Evolutionary conservation across 2,797 vertebrate genomes (phyloP).

Genomic region (Micropoecilia bifurca): DNA sequence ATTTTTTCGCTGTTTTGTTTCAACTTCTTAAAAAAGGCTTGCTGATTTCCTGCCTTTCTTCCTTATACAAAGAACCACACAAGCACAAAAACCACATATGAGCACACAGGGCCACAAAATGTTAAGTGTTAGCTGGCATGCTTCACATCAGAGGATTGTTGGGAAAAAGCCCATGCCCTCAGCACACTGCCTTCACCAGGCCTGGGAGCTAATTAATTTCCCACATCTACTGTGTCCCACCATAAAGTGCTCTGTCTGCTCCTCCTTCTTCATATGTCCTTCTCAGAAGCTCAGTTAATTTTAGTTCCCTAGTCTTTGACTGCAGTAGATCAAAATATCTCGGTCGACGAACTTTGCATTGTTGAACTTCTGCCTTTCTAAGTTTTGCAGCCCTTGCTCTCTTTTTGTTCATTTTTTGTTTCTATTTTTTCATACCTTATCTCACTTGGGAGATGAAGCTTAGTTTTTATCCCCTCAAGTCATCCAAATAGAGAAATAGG

Average conservation of each 20-base stretch:
- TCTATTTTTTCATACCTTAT: constrained; percentile 14
- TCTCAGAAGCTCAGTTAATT: constrained; percentile 52
- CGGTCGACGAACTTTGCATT: constrained; percentile 39
- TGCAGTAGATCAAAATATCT: constrained; percentile 64
- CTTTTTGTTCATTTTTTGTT: background rate
- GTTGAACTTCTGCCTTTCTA: constrained; percentile 18
- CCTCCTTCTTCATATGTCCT: constrained; percentile 54
- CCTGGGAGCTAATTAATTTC: constrained; percentile 77
- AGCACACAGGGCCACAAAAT: constrained; percentile 41
- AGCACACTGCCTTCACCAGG: constrained; percentile 52
- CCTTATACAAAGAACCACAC: constrained; percentile 6
- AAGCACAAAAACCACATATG: constrained; percentile 23
- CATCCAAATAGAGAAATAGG: constrained; percentile 14
- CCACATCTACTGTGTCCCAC: constrained; percentile 75
- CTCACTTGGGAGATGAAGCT: constrained; percentile 3
- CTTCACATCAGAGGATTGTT: constrained; percentile 63
- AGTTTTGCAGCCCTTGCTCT: constrained; percentile 17
- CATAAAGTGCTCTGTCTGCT: constrained; percentile 73
- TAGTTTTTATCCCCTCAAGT: constrained; percentile 17
- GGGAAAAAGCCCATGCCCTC: constrained; percentile 57
- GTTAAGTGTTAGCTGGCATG: constrained; percentile 63
- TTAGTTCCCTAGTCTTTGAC: constrained; percentile 63
- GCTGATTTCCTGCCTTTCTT: constrained; percentile 37
- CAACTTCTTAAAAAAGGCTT: constrained; percentile 42
- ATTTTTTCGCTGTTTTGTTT: background rate